These are phyloP conservation scores for Catharus minimus DNA, from an alignment of 2,113 vertebrate species.

Conservation along the genomic window DNA sequence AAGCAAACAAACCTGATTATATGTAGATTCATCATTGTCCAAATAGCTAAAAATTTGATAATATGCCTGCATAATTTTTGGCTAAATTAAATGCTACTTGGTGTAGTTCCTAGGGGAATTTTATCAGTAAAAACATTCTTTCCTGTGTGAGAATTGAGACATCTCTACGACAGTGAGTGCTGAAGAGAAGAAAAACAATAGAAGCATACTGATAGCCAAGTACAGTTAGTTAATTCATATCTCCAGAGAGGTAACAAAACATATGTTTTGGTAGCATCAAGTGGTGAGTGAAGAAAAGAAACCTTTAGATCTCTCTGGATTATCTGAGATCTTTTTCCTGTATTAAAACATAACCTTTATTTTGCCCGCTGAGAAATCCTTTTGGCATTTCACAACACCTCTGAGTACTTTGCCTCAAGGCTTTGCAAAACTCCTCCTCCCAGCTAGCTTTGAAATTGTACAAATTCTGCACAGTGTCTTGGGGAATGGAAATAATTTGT, in stretches of 20 bases:
- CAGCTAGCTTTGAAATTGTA: conserved; percentile 4
- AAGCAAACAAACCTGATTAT: neutral
- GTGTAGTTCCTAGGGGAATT: conserved; percentile 27
- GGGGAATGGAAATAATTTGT: conserved; percentile 22
- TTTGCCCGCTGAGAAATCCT: conserved; percentile 32
- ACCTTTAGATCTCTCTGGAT: conserved; percentile 24
- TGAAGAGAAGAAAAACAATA: conserved; percentile 1
- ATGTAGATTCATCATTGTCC: neutral
- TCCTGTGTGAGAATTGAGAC: conserved; percentile 45
- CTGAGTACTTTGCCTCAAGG: neutral
- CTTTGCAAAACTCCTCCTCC: conserved; percentile 6
- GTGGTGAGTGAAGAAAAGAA: neutral
- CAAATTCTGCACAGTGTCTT: neutral
- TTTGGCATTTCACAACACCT: conserved; percentile 41
- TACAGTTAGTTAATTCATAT: neutral
- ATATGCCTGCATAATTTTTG: conserved; percentile 36
- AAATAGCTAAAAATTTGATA: conserved; percentile 28
- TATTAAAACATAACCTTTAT: conserved; percentile 42
- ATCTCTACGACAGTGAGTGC: conserved; percentile 9
- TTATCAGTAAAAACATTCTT: conserved; percentile 54
- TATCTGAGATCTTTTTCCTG: conserved; percentile 4
- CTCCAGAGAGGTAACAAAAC: conserved; percentile 33
- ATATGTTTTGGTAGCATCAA: conserved; percentile 32
- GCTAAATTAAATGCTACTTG: conserved; percentile 17
- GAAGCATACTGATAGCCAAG: neutral